Base-by-base conservation (phyloP, 2,797 vertebrate species). In the Ceryle rudis region DNA sequence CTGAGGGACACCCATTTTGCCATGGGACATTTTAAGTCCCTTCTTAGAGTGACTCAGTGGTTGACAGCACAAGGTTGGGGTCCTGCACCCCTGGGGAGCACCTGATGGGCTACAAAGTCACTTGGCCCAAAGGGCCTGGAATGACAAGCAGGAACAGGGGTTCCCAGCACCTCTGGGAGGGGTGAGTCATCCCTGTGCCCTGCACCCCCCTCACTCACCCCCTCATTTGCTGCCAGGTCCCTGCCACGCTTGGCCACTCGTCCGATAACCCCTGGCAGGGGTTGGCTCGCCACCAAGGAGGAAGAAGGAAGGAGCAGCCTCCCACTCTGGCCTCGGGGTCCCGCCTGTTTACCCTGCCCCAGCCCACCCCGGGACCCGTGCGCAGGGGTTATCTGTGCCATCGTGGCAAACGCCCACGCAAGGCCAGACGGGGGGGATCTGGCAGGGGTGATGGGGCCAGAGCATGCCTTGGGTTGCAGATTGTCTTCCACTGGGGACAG, bases 291-390 rank as follows among this genome's bases (percentile, higher is more conserved):
- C 6, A 69, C 96, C 96, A 83, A 94, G 80, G 35, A 96, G 96
- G 95, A 97, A 96, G 90, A 51, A 96, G 94, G 96, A 97, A 97
- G 92, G 42, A 89, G 42, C 80, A 72, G 65, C 42, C 47, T 72
- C 46, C 58, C 0, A 2, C 69, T 13, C 39, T 26, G 1, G 82
- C 95, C 94, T 51, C 18, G 2, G 94, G 96, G 95, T 95, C 95
- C 69, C 9, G 5, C 0, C 1, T 33, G 42, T 1, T 44, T 60
- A 64, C 77, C 66, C 57, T 78, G 77, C 49, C 70, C 54, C 2
- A 0, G 61, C 17, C 62, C 12, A 19, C 51, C n/a, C 8, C 3
- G 29, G 35, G 25, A 22, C 62, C 41, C 35, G 62, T 4, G 6
- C 15, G 62, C 82, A 6, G 33, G 28, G 5, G n/a, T 81, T 97